Conservation (phyloP, 2,888 invertebrate species). For the Cryptocheilus praepositus region DNA sequence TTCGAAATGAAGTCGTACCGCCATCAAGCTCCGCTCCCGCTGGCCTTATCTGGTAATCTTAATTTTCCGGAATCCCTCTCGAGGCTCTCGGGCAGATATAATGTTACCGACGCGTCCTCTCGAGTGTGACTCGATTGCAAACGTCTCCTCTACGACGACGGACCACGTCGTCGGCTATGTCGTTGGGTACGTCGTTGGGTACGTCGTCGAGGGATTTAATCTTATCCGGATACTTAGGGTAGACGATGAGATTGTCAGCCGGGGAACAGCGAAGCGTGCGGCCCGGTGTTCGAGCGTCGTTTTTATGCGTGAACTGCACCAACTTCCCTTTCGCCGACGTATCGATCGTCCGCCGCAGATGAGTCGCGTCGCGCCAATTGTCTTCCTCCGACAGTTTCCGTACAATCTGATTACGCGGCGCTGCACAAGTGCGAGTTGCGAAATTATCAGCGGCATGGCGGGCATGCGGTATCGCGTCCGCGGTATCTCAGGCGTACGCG, state of each 20-base stretch:
- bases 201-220: slow-evolving; percentile 49
- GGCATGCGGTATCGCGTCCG: too few species aligned
- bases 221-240: slow-evolving; percentile 51
- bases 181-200: slow-evolving; percentile 31
- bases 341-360: too few species aligned
- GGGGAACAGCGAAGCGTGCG: slow-evolving; percentile 27
- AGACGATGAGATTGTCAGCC: slow-evolving; percentile 46
- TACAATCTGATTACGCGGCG: too few species aligned
- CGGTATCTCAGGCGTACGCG: too few species aligned
- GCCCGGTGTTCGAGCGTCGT: slow-evolving; percentile 18
- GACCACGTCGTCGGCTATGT: slow-evolving; percentile 26
- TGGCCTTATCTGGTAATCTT: slow-evolving; percentile 65
- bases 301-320: slow-evolving; percentile 2
- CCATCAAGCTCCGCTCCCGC: slow-evolving; percentile 36
- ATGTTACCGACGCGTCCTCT: slow-evolving; percentile 59
- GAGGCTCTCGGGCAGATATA: slow-evolving; percentile 52
- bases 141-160: slow-evolving; percentile 44
- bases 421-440: too few species aligned
- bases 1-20: slow-evolving; percentile 59
- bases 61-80: slow-evolving; percentile 63
- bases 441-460: too few species aligned
- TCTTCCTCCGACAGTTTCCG: too few species aligned
- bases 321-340: too few species aligned
- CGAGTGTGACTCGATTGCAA: slow-evolving; percentile 63
- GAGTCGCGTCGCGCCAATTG: too few species aligned